These are phyloP conservation scores for Eptesicus fuscus DNA, from an alignment of 2,113 vertebrate species.

Conservation along the genomic window DNA sequence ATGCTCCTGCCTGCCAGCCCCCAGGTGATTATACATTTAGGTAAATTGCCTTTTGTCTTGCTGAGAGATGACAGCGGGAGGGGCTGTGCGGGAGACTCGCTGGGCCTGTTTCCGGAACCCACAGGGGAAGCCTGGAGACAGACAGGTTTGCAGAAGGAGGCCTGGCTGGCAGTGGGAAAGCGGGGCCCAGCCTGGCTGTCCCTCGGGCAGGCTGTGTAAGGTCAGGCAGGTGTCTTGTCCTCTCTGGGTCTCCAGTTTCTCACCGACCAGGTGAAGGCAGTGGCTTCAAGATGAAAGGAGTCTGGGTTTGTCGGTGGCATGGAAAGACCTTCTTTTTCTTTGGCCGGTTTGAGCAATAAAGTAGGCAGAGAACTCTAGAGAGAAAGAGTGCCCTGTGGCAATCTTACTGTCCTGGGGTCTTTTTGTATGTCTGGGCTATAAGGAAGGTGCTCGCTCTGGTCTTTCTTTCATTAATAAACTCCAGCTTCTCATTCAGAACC, in stretches of 20 bases:
- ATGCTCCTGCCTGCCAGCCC: conserved; percentile 52
- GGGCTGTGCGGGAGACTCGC: not conserved
- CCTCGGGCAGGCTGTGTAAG: not conserved
- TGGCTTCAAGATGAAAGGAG: not conserved
- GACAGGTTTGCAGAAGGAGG: not conserved
- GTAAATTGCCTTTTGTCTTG: conserved; percentile 76
- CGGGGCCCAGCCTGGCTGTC: fast-evolving
- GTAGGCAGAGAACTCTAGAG: not conserved
- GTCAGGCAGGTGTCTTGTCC: not conserved
- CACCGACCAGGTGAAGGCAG: not conserved
- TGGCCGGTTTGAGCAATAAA: not conserved
- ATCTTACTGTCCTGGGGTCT: not conserved
- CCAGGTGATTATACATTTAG: conserved; percentile 75
- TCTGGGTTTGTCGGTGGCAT: not conserved
- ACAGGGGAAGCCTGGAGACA: not conserved
- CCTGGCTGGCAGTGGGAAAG: not conserved
- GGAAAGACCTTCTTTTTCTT: not conserved
- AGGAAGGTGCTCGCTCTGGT: not conserved
- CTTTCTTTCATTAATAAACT: not conserved
- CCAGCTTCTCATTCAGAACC: not conserved
- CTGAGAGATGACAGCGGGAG: conserved; percentile 22
- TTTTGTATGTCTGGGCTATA: not conserved
- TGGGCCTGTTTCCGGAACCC: conserved; percentile 30
- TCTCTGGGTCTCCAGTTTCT: not conserved
- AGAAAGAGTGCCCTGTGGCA: not conserved